phyloP scores from a whole-genome alignment of 2,797 vertebrate genomes.

The Sternotherus odoratus region DNA sequence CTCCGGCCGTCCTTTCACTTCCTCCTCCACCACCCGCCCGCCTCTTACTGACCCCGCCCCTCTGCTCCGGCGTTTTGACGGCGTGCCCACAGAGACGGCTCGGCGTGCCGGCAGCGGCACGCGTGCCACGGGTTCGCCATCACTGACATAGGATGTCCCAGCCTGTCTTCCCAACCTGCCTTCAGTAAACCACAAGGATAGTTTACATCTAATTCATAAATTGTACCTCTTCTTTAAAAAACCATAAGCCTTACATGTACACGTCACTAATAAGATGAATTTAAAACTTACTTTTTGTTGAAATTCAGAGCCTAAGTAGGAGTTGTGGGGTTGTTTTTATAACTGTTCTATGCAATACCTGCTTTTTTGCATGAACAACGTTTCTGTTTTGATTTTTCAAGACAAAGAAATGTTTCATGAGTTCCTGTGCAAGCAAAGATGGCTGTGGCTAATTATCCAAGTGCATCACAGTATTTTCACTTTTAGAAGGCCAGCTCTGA shows the following conservation, averaged over 20 bases:
- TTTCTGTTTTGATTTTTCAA: background rate
- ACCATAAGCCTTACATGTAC: background rate
- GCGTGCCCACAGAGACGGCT: too few relatives aligned
- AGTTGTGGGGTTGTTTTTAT: conserved; percentile 7
- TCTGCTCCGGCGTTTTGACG: too few relatives aligned
- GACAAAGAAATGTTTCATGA: background rate
- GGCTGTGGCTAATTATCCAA: background rate
- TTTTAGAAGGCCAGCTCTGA: conserved; percentile 2
- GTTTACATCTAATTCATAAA: conserved; percentile 31
- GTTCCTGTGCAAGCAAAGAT: background rate
- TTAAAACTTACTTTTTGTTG: background rate
- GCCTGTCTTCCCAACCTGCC: background rate
- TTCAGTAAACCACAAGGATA: conserved; percentile 21
- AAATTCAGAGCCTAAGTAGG: conserved; percentile 15
- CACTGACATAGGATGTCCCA: background rate
- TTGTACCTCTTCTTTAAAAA: background rate
- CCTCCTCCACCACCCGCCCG: too few relatives aligned
- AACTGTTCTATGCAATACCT: background rate
- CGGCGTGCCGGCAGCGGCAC: too few relatives aligned
- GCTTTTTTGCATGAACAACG: conserved; percentile 26
- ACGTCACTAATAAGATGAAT: background rate
- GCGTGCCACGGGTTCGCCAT: too few relatives aligned
- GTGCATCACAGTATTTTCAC: background rate
- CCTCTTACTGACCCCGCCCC: too few relatives aligned
- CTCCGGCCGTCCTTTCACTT: too few relatives aligned